Base-by-base conservation (phyloP, 92 coral and sea anemone species). In the Micromussa lordhowensis region DNA sequence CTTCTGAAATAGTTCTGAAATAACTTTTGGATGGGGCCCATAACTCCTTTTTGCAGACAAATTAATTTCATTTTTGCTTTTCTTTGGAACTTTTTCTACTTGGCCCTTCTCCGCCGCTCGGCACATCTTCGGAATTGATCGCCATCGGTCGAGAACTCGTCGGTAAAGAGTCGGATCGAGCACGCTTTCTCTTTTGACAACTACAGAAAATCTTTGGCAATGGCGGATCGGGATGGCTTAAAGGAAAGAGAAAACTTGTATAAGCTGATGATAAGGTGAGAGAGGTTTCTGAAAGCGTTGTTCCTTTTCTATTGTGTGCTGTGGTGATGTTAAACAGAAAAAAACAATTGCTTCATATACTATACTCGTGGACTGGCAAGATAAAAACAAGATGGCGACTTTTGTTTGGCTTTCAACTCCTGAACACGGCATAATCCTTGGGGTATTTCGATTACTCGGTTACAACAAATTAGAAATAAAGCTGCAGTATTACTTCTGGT, bases 191-290 rank as follows among this genome's bases (percentile, higher is more conserved):
- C 32, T 7, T 51, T 64, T 63, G 74, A 72, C 79, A 75, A 49
- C 87, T 74, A 28, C 68, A 7, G 40, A 7, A n/a, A 5, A 14
- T 29, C 35, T 70, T 49, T 29, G 53, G 77, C 68, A 1, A 95
- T 97, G 99, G 95, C 92, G 79, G 95, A 96, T 87, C 90, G 94
- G 76, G 94, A 96, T 85, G 91, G 93, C 40, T 87, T 97, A 51
- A 92, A 95, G 84, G 95, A 95, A 78, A 88, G 99, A 55, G 99
- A 97, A 88, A 97, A 92, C 82, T 92, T 97, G 14, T 97, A 97
- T 80, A 95, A 94, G 89, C 95, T 97, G 53, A 97, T 97, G 80
- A 97, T 97, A 79, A 97, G 99, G 99, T 97, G 90, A 70, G 83
- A 19, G 55, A 68, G 34, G 13, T 28, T 57, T 26, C 0, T 5